Conservation (phyloP, 2,888 invertebrate genomes). For the Sinotaia quadrata region DNA sequence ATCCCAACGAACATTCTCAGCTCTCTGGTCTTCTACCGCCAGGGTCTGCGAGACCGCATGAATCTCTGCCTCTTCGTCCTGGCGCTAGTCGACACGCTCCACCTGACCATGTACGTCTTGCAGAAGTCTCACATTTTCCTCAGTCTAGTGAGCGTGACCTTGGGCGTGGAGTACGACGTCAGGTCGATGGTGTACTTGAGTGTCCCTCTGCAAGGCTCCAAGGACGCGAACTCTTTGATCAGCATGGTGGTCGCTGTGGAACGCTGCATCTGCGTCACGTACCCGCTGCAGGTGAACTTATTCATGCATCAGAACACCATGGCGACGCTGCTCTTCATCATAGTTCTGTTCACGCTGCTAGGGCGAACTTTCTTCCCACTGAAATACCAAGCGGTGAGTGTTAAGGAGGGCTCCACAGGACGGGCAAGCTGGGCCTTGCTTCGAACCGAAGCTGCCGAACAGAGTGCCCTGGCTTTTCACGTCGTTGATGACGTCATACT, state of each 20-base stretch:
- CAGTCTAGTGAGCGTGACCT: slow-evolving; percentile 30
- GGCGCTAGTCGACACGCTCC: slow-evolving; percentile 12
- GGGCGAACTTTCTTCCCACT: too few species aligned
- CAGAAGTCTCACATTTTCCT: slow-evolving; percentile 12
- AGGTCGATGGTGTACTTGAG: neutral
- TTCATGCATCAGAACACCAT: slow-evolving; percentile 16
- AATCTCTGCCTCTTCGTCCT: slow-evolving; percentile 23
- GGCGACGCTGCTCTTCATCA: neutral
- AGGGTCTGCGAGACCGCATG: slow-evolving; percentile 23
- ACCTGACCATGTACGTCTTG: neutral
- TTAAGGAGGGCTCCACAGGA: too few species aligned
- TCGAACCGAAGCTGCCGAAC: too few species aligned
- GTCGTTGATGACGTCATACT: slow-evolving; percentile 22
- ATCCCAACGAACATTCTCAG: slow-evolving; percentile 19
- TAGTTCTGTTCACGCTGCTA: neutral
- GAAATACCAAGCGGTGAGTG: too few species aligned
- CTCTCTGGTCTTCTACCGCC: slow-evolving; percentile 20
- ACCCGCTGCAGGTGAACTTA: slow-evolving; percentile 11
- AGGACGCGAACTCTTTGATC: slow-evolving; percentile 4
- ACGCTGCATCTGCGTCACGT: slow-evolving; percentile 11
- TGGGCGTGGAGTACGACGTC: slow-evolving; percentile 9
- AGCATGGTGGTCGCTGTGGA: slow-evolving; percentile 21
- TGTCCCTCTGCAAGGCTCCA: slow-evolving; percentile 3
- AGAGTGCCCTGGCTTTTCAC: too few species aligned
- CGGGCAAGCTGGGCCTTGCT: too few species aligned